A percentile compares a stretch with the other conserved stretches of the same genome.
Conservation (phyloP, 2,888 invertebrate species). For the Polyploca ridens region DNA sequence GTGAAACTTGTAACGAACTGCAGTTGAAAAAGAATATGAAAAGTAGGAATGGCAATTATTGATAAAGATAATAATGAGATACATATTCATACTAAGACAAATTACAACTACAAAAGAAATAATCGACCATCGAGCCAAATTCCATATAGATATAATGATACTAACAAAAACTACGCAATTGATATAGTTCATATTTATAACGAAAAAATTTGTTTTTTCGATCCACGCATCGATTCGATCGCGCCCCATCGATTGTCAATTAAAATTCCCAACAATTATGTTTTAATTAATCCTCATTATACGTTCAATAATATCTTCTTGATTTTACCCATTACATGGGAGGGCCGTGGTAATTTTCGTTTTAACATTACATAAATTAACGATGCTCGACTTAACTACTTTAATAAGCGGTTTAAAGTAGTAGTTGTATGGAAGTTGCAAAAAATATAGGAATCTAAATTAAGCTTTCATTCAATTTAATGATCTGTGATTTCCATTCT, state of each 20-base stretch:
- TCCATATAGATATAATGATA: not conserved
- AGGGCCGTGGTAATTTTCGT: slow-evolving; percentile 39
- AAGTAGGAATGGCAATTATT: no score
- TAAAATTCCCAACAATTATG: slow-evolving; percentile 70
- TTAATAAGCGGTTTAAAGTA: slow-evolving; percentile 27
- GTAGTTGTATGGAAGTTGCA: not conserved
- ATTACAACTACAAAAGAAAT: not conserved
- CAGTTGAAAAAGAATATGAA: no score
- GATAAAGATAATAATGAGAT: not conserved
- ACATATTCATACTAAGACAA: not conserved
- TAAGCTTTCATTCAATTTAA: not conserved
- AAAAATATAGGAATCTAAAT: not conserved
- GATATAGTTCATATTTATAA: slow-evolving; percentile 9
- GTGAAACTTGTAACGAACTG: no score
- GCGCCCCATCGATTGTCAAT: slow-evolving; percentile 59
- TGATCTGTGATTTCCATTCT: not conserved
- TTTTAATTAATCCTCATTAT: slow-evolving; percentile 60
- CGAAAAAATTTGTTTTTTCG: slow-evolving; percentile 43
- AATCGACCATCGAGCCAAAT: not conserved
- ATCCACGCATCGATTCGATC: slow-evolving; percentile 50
- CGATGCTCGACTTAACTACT: slow-evolving; percentile 23
- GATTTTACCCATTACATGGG: slow-evolving; percentile 48
- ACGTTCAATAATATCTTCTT: slow-evolving; percentile 55
- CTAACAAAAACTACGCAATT: slow-evolving; percentile 5
- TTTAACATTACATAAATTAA: slow-evolving; percentile 41